Evolutionary conservation across 2,113 vertebrate species (phyloP), one percentile per base, ranked within the genome.

Genomic region (Crocuta crocuta): DNA sequence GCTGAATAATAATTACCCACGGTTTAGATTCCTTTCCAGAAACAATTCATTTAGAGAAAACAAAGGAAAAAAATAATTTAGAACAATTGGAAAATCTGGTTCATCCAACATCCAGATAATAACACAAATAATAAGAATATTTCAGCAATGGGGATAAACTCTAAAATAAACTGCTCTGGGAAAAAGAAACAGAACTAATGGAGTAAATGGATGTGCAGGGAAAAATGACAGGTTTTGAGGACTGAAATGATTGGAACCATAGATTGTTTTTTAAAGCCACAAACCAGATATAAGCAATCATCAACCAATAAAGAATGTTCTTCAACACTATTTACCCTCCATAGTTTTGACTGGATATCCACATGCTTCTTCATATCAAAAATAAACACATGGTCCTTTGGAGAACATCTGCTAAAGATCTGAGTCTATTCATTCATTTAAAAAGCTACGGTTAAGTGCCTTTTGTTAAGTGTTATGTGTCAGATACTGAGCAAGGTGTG

Each of bases 21-120:
- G 88, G 84, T 92, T 98, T 95, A 97, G 98, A 98, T 97, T 97
- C 94, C 95, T 97, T 97, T 98, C 98, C 91, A 97, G 91, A 97
- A 98, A 98, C 93, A 98, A 98, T 79, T 97, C 89, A 97, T 98
- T 98, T 97, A 97, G 91, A 96, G 78, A 98, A 98, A 98, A 97
- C 58, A 98, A 95, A 97, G 78, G 73, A 21, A 97, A 98, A 98
- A 97, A 76, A 1, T 3, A 15, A 65, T 33, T 19, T 31, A 3
- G 45, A 97, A 98, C 89, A 98, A 95, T 93, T 93, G 98, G 97
- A 98, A 99, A 99, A 97, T 53, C 91, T 33, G 96, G 71, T 89
- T 97, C 81, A 97, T 98, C 92, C 94, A 97, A 97, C 35, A 81
- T 79, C 78, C 92, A 97, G 97, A 97, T 97, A 98, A 98, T 95